Percentiles rank a stretch among this genome's conserved stretches.
These are phyloP conservation scores for Saturnia pavonia DNA, from an alignment of 2,888 invertebrate genomes.

Conservation along the genomic window DNA sequence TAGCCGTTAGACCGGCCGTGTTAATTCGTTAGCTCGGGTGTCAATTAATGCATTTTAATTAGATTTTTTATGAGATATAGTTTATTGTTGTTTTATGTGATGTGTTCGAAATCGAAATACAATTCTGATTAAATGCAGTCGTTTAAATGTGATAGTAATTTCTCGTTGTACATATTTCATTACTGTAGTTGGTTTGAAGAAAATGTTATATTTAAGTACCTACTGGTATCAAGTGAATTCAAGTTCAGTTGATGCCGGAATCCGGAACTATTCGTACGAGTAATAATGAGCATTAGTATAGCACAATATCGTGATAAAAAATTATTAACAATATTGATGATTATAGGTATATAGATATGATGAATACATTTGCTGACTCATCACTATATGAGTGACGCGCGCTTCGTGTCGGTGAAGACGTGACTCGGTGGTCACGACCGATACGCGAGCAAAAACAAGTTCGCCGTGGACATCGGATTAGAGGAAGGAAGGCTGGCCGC, in stretches of 20 bases:
- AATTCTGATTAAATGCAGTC: not conserved
- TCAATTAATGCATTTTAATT: constrained; percentile 1
- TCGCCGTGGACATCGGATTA: not conserved
- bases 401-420: not conserved
- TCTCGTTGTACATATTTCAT: not conserved
- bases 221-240: too few species aligned
- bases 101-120: not conserved
- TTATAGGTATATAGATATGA: not conserved
- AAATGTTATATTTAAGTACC: too few species aligned
- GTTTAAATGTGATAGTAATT: not conserved
- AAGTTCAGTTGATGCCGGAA: not conserved
- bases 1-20: not conserved
- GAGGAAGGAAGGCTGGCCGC: not conserved
- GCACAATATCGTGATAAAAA: not conserved
- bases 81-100: constrained; percentile 1
- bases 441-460: not conserved
- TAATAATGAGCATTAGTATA: not conserved
- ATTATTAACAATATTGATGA: constrained; percentile 6
- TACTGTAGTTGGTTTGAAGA: not conserved
- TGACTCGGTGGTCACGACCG: constrained; percentile 9
- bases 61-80: not conserved
- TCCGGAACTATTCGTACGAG: constrained; percentile 1
- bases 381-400: not conserved
- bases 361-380: constrained; percentile 1
- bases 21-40: not conserved